phyloP scores from a whole-genome alignment of 1,140 invertebrate genomes.

The Musca domestica region DNA sequence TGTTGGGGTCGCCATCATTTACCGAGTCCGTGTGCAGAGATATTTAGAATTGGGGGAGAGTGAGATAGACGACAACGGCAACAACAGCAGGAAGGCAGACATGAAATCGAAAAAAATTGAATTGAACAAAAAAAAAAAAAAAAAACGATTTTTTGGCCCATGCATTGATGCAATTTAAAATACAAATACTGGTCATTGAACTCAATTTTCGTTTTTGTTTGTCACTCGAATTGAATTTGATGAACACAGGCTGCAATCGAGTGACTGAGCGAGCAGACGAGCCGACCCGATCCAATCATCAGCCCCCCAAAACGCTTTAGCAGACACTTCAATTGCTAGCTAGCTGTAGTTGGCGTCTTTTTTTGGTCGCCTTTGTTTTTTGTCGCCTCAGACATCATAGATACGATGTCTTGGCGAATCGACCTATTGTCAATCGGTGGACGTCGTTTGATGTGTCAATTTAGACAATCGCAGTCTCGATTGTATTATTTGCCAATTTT shows the following conservation, averaged over 20 bases:
- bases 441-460: conserved; percentile 20
- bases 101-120: background rate
- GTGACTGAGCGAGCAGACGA: too few relatives aligned
- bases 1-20: too few relatives aligned
- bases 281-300: too few relatives aligned
- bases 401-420: background rate
- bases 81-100: too few relatives aligned
- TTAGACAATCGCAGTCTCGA: conserved; percentile 7
- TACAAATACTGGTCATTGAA: conserved; percentile 22
- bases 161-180: conserved; percentile 22
- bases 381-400: background rate
- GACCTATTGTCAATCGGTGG: conserved; percentile 20
- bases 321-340: background rate
- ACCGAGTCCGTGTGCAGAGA: too few relatives aligned
- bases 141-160: too few relatives aligned
- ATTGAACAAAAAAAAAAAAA: background rate
- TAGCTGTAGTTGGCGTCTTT: background rate
- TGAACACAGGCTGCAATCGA: too few relatives aligned
- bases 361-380: background rate
- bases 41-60: too few relatives aligned
- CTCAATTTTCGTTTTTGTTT: background rate
- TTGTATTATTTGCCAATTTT: conserved; percentile 19
- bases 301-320: background rate
- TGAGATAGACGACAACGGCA: too few relatives aligned
- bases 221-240: background rate